Evolutionary conservation across 2,113 vertebrate genomes (phyloP).

Genomic region (Pavo muticus): DNA sequence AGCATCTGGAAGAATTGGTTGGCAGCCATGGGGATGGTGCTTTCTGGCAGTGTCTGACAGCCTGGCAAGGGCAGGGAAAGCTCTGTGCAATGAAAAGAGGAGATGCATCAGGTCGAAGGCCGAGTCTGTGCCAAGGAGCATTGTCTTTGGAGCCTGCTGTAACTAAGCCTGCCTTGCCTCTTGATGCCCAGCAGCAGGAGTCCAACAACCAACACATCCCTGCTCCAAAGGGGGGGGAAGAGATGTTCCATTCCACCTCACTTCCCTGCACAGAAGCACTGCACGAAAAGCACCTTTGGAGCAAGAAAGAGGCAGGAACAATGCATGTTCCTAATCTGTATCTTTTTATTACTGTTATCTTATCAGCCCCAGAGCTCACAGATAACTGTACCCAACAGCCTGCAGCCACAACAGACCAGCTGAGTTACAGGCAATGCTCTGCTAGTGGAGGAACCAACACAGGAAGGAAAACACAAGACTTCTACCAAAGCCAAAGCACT

Average conservation of each 20-base stretch:
- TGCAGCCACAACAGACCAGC: neutral
- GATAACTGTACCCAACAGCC: neutral
- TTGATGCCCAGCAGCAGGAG: neutral
- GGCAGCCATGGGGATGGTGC: neutral
- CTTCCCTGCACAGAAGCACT: neutral
- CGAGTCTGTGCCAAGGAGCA: neutral
- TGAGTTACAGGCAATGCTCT: neutral
- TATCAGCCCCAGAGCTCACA: neutral
- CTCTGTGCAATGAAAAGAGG: neutral
- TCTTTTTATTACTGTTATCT: neutral
- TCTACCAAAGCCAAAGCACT: neutral
- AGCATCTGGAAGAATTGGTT: neutral
- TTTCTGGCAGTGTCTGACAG: neutral
- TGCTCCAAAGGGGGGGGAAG: neutral
- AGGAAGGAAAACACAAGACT: neutral
- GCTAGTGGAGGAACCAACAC: neutral
- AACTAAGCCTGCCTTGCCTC: neutral
- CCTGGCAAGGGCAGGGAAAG: slow-evolving; percentile 16
- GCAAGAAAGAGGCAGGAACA: neutral
- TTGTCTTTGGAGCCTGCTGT: accelerated
- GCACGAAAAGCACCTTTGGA: neutral
- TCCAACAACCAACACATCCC: neutral
- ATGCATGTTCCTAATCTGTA: accelerated
- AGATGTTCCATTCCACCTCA: accelerated
- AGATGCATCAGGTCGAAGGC: neutral